These are phyloP conservation scores for Antitype chi DNA, from an alignment of 2,888 invertebrate genomes.

Conservation along the genomic window DNA sequence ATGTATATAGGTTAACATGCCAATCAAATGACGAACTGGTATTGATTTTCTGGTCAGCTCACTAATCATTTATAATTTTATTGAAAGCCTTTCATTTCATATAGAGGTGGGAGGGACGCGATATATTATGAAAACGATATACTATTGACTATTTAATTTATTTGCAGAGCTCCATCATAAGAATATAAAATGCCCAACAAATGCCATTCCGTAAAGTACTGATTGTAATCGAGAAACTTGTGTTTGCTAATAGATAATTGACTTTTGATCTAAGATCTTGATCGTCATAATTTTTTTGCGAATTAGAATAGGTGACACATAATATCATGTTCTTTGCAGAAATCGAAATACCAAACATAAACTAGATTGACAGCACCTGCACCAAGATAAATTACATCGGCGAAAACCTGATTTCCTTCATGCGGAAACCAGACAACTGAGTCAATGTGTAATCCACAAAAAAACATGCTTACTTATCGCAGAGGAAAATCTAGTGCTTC, in stretches of 20 bases:
- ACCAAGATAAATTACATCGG: slow-evolving; percentile 6
- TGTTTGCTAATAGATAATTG: slow-evolving; percentile 10
- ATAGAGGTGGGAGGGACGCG: background rate
- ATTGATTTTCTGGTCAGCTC: slow-evolving; percentile 54
- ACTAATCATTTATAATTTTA: slow-evolving; percentile 46
- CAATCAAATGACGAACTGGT: slow-evolving; percentile 31
- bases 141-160: slow-evolving; percentile 17
- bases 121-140: slow-evolving; percentile 20
- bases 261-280: background rate
- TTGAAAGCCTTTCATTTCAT: slow-evolving; percentile 24
- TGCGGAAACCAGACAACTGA: slow-evolving; percentile 22
- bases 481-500: slow-evolving; percentile 40
- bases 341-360: slow-evolving; percentile 3
- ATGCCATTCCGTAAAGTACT: slow-evolving; percentile 6
- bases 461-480: slow-evolving; percentile 20
- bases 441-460: slow-evolving; percentile 25
- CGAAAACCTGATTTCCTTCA: slow-evolving; percentile 37
- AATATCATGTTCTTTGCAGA: background rate
- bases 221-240: slow-evolving; percentile 23
- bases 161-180: background rate
- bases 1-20: slow-evolving; percentile 35
- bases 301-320: slow-evolving; percentile 6
- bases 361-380: slow-evolving; percentile 1
- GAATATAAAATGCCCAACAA: slow-evolving; percentile 28
- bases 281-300: background rate